Percentiles rank a stretch among this genome's conserved stretches.
These are phyloP conservation scores for Palythoa heliodiscus DNA, from an alignment of 92 coral and sea anemone genomes.

Conservation along the genomic window DNA sequence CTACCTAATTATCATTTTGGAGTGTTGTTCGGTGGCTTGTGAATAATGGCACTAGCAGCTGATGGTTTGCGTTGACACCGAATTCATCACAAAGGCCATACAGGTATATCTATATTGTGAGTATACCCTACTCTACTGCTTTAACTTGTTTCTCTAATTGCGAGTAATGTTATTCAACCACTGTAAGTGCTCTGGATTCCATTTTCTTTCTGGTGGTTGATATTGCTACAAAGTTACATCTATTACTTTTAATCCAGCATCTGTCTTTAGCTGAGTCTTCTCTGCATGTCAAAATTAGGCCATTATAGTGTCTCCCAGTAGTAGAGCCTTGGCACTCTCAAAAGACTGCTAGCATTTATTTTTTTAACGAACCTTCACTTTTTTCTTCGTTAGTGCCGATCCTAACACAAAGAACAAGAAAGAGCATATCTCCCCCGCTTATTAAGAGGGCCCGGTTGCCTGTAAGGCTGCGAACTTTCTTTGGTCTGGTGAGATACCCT, in stretches of 20 bases:
- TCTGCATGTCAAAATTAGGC: background rate
- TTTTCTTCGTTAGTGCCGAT: background rate
- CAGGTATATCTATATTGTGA: conserved; percentile 43
- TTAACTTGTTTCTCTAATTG: conserved; percentile 48
- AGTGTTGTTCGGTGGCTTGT: too few relatives aligned
- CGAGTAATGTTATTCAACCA: conserved; percentile 27
- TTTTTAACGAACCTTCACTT: background rate
- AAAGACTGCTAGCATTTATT: background rate
- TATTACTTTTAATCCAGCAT: too few relatives aligned
- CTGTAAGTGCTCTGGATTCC: conserved; percentile 45
- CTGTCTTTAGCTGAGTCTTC: too few relatives aligned
- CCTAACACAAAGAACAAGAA: background rate
- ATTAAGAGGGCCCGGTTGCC: background rate
- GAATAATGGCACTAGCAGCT: too few relatives aligned
- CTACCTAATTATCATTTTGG: conserved; percentile 36
- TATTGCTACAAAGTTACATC: conserved; percentile 37
- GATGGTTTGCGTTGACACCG: too few relatives aligned
- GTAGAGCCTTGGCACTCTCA: too few relatives aligned
- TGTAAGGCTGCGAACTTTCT: background rate
- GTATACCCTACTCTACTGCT: conserved; percentile 52
- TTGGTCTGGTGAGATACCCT: background rate
- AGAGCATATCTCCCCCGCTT: background rate
- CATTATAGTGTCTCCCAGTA: background rate
- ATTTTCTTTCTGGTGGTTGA: conserved; percentile 24
- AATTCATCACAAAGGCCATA: too few relatives aligned